These are phyloP conservation scores for Rhinogobius similis DNA, from an alignment of 2,113 vertebrate genomes.

Conservation along the genomic window DNA sequence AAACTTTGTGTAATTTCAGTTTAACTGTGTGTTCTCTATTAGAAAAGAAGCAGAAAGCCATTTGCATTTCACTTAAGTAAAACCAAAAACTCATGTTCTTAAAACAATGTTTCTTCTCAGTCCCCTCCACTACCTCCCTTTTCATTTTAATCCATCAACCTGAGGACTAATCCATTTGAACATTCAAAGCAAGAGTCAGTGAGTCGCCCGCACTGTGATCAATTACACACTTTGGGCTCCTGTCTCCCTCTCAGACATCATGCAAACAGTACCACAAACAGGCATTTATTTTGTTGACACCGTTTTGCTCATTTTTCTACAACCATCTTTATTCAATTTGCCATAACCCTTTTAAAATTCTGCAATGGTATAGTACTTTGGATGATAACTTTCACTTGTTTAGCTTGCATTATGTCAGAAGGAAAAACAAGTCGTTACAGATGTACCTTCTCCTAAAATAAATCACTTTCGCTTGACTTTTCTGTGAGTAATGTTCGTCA, in stretches of 20 bases:
- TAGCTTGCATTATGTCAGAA: conserved; percentile 31
- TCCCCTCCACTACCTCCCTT: conserved; percentile 52
- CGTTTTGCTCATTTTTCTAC: conserved; percentile 29
- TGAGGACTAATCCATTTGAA: conserved; percentile 69
- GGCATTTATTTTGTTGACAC: conserved; percentile 60
- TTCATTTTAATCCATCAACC: conserved; percentile 74
- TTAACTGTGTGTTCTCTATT: too few relatives aligned
- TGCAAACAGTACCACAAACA: conserved; percentile 58
- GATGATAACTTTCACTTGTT: conserved; percentile 26
- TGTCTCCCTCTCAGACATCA: conserved; percentile 50
- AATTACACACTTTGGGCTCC: conserved; percentile 66
- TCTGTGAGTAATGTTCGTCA: not conserved
- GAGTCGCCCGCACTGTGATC: conserved; percentile 60
- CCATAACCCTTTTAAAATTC: conserved; percentile 35
- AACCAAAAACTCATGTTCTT: not conserved
- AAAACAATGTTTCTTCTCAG: conserved; percentile 46
- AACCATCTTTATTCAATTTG: conserved; percentile 43
- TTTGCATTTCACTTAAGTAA: not conserved
- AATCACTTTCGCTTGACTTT: conserved; percentile 17
- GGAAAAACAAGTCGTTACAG: conserved; percentile 5
- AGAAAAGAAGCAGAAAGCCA: not conserved
- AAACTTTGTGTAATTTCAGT: too few relatives aligned
- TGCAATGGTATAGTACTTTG: conserved; percentile 6
- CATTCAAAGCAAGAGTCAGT: conserved; percentile 62
- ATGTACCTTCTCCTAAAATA: conserved; percentile 1